These are phyloP conservation scores for Ceratothoa steindachneri DNA, from an alignment of 2,888 invertebrate species.

Conservation along the genomic window DNA sequence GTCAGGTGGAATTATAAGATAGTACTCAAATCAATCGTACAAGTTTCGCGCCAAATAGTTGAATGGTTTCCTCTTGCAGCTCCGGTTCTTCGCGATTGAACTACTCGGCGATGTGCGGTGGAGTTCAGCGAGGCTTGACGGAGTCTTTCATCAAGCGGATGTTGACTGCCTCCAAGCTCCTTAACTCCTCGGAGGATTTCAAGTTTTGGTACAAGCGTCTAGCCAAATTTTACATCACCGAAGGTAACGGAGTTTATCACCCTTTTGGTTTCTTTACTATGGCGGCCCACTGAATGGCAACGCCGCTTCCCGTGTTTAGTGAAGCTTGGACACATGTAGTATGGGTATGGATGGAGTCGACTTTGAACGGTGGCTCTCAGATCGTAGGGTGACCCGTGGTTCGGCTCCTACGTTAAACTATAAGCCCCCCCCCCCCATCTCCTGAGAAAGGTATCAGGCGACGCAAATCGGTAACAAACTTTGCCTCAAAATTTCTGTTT, in stretches of 20 bases:
- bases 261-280: not conserved
- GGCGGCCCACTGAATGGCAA: not conserved
- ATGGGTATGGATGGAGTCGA: too few species aligned
- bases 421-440: not conserved
- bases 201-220: conserved; percentile 42
- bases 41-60: too few species aligned
- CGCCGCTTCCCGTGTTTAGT: too few species aligned
- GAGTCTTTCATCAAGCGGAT: conserved; percentile 42
- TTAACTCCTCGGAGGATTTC: conserved; percentile 33
- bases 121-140: conserved; percentile 15
- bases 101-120: not conserved
- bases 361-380: too few species aligned
- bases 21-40: too few species aligned
- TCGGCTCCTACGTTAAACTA: not conserved
- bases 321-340: too few species aligned
- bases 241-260: conserved; percentile 25
- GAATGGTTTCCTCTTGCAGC: not conserved
- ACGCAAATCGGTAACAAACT: too few species aligned
- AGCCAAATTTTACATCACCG: conserved; percentile 41
- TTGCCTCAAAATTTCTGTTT: too few species aligned
- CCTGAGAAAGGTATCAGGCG: not conserved
- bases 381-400: too few species aligned
- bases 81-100: not conserved
- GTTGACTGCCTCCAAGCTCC: conserved; percentile 36
- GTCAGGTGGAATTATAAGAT: too few species aligned